Evolutionary conservation across 2,797 vertebrate species (phyloP).

Genomic region (Catharus ustulatus): DNA sequence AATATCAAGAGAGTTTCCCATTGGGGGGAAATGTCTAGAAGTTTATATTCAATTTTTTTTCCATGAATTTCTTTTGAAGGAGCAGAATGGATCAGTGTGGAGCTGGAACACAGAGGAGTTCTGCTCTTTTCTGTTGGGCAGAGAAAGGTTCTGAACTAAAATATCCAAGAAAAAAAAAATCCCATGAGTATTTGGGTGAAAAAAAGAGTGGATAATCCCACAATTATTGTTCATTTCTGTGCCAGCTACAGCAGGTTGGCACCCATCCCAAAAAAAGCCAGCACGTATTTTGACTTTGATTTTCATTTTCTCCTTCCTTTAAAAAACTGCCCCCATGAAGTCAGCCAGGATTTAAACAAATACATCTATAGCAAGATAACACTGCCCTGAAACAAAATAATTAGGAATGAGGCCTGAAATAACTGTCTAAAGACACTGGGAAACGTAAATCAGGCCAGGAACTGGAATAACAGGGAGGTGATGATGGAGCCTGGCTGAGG

Average conservation of each 20-base stretch:
- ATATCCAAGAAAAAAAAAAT: not conserved
- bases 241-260: constrained; percentile 2
- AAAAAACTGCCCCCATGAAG: constrained; percentile 25
- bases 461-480: constrained; percentile 24
- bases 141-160: not conserved
- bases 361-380: constrained; percentile 47
- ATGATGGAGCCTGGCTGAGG: constrained; percentile 10
- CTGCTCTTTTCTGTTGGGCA: not conserved
- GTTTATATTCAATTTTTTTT: not conserved
- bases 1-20: not conserved
- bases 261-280: constrained; percentile 23
- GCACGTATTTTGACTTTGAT: not conserved
- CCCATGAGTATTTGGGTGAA: not conserved
- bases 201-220: not conserved
- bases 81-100: not conserved
- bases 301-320: constrained; percentile 47
- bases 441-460: constrained; percentile 34
- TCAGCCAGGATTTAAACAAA: constrained; percentile 72
- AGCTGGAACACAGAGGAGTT: not conserved
- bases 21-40: fast-evolving
- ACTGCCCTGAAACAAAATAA: constrained; percentile 37
- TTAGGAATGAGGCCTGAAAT: constrained; percentile 54
- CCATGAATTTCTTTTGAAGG: not conserved
- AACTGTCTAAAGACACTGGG: constrained; percentile 31
- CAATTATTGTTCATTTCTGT: not conserved